Base-by-base conservation (phyloP, 2,113 vertebrate genomes). In the Tetrax tetrax region DNA sequence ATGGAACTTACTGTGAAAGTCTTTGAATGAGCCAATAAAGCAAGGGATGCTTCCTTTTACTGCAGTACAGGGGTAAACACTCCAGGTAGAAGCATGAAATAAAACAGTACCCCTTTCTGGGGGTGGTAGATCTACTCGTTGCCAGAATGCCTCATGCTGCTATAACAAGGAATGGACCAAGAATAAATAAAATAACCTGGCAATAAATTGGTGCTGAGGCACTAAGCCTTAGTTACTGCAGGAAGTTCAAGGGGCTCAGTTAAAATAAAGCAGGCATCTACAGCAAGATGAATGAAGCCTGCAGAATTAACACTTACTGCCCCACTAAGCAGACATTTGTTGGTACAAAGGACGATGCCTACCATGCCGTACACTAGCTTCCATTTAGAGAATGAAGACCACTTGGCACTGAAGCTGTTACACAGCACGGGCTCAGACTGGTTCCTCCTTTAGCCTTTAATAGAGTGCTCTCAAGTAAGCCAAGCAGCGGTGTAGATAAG, bases 401-500 rank as follows among this genome's bases (percentile, higher is more conserved):
- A 59, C 24, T 37, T 66, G 23, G 37, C 8, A 60, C 35, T 24
- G 13, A 76, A 64, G 45, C 18, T 24, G 20, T 68, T 64, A 5
- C 1, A 41, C 31, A 70, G 33, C 31, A 51, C 2, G 2, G 18
- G 18, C 33, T 68, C 28, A 47, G 37, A 38, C 22, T 33, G 5
- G 25, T 59, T 87, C 13, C 61, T 10, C 17, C 14, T 79, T 54
- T 10, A 59, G 21, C 12, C 50, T 76, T 54, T 37, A 72, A 31
- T 1, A 48, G 7, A 16, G 16, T 17, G 4, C 4, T 45, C 47
- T 63, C 18, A n/a, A 29, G 24, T 71, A 87, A 68, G 14, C 23
- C 22, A 9, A 21, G 6, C 27, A 59, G 29, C 68, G 31, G 4
- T 38, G 3, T 37, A 78, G 23, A 0, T 3, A 69, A 21, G 16